These are phyloP conservation scores for Zeuzera pyrina DNA, from an alignment of 2,888 invertebrate species.

Conservation along the genomic window DNA sequence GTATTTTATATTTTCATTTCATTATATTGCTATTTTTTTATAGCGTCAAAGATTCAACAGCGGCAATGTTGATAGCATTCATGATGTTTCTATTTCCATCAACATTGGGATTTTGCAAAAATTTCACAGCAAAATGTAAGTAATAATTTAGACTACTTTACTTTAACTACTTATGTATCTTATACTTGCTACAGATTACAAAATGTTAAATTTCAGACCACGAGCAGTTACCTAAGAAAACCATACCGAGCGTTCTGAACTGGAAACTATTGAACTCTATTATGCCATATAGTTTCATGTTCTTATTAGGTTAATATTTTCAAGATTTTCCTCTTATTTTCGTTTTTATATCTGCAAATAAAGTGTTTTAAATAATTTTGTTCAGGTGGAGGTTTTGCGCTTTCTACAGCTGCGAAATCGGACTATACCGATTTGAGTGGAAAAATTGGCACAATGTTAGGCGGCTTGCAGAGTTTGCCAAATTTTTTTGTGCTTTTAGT, in stretches of 20 bases:
- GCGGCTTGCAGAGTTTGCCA: conserved; percentile 1
- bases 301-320: conserved; percentile 6
- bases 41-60: conserved; percentile 43
- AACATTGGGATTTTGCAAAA: conserved; percentile 28
- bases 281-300: conserved; percentile 42
- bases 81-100: conserved; percentile 41
- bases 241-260: conserved; percentile 26
- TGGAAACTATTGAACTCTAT: conserved; percentile 2
- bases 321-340: background rate
- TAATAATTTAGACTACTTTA: background rate
- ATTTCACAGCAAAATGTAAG: conserved; percentile 33
- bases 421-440: conserved; percentile 10
- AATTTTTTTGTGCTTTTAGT: conserved; percentile 5
- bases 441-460: conserved; percentile 4
- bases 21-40: conserved; percentile 15
- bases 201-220: conserved; percentile 6
- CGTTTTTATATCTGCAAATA: too few species aligned
- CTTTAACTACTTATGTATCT: background rate
- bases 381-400: conserved; percentile 13
- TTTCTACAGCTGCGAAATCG: conserved; percentile 9
- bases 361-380: too few species aligned
- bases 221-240: conserved; percentile 29
- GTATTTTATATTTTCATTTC: conserved; percentile 6
- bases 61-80: conserved; percentile 32
- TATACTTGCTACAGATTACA: background rate